Evolutionary conservation across 2,113 vertebrate genomes (phyloP).

Genomic region (Girardinichthys multiradiatus): DNA sequence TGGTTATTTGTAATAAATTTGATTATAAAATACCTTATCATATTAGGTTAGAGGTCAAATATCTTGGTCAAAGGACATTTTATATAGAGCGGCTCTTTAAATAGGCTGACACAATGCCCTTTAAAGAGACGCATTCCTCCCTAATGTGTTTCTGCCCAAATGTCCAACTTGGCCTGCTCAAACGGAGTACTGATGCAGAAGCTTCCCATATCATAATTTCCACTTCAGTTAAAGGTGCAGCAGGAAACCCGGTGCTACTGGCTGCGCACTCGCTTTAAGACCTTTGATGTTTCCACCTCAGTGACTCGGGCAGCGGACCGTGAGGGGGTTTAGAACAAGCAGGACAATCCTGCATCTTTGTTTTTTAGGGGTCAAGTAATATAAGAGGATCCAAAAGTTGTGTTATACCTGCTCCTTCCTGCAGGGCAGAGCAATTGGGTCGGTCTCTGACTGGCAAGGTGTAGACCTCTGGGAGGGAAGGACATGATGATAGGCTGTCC

Average conservation of each 20-base stretch:
- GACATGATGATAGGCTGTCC: conserved; percentile 90
- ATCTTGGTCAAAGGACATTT: neutral
- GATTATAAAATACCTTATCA: too few species aligned
- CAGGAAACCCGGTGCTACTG: conserved; percentile 23
- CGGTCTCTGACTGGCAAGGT: conserved; percentile 86
- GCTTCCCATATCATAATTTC: conserved; percentile 46
- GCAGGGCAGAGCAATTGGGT: conserved; percentile 67
- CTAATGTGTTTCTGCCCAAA: neutral
- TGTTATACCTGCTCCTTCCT: conserved; percentile 75
- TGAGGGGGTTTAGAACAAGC: conserved; percentile 18
- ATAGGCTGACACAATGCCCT: neutral
- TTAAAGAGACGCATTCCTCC: neutral
- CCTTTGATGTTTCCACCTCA: conserved; percentile 45
- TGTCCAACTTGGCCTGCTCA: neutral
- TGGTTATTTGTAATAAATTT: too few species aligned
- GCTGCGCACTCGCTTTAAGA: conserved; percentile 43
- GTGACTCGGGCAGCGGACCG: conserved; percentile 32
- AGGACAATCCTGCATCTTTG: conserved; percentile 11
- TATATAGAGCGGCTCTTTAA: neutral
- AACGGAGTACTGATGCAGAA: conserved; percentile 29
- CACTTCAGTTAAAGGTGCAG: conserved; percentile 31
- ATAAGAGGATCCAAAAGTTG: neutral
- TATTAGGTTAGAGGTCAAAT: conserved; percentile 2
- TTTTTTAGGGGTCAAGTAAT: conserved; percentile 1
- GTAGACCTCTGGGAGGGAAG: conserved; percentile 92